A percentile compares a stretch with the other conserved stretches of the same genome.
Conservation (phyloP, 2,113 vertebrate species). For the Poeciliopsis retropinna region DNA sequence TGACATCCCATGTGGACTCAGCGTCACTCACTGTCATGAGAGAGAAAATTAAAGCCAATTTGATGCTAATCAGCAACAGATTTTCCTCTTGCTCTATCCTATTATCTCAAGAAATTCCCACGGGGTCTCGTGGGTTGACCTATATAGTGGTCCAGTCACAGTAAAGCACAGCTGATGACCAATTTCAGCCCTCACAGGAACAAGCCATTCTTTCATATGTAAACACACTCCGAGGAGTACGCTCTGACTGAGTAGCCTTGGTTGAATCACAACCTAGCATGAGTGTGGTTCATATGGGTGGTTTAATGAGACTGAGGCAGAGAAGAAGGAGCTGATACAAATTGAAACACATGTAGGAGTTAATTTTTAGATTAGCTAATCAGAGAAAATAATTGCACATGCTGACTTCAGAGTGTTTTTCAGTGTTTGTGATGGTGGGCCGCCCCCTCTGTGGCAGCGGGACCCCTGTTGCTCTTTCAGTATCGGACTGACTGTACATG, state of each 20-base stretch:
- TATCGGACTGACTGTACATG: conserved; percentile 38
- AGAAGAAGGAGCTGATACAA: conserved; percentile 39
- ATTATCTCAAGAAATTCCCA: conserved; percentile 47
- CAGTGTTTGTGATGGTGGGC: conserved; percentile 36
- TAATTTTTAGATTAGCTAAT: conserved; percentile 33
- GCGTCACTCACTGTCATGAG: conserved; percentile 71
- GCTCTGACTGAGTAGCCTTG: conserved; percentile 1
- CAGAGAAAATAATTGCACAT: conserved; percentile 8
- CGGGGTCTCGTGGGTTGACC: conserved; percentile 27
- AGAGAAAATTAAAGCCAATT: conserved; percentile 74
- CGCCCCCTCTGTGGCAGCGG: conserved; percentile 11
- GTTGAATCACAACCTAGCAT: conserved; percentile 45
- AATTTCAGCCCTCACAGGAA: conserved; percentile 43
- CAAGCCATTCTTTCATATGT: conserved; percentile 36
- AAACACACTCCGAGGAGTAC: neutral
- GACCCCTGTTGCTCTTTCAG: conserved; percentile 39
- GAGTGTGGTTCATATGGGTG: conserved; percentile 3
- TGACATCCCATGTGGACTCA: conserved; percentile 63
- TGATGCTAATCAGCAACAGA: conserved; percentile 74
- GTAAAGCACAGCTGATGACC: conserved; percentile 43
- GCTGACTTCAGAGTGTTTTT: neutral
- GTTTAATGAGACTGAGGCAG: conserved; percentile 15
- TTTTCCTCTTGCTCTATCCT: conserved; percentile 38
- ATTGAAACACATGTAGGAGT: conserved; percentile 54
- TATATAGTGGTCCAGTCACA: neutral